Evolutionary conservation across 2,888 invertebrate genomes (phyloP).

Genomic region (Cheilosia grossa): DNA sequence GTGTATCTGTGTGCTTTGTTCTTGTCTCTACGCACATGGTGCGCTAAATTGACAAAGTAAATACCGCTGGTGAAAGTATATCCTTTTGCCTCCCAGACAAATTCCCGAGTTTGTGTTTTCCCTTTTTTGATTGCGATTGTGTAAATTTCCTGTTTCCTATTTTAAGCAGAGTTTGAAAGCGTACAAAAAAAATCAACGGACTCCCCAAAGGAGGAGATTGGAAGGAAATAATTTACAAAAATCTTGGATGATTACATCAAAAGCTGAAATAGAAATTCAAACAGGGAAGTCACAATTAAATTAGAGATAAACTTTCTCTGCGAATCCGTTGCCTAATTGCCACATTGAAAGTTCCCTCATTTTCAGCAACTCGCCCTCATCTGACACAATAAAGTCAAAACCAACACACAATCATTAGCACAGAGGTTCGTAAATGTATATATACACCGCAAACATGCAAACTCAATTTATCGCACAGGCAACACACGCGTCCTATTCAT

Average conservation of each 20-base stretch:
- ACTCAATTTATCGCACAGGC: background rate
- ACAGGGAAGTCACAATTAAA: background rate
- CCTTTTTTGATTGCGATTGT: constrained; percentile 20
- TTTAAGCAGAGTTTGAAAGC: background rate
- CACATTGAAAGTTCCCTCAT: background rate
- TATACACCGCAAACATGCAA: too few species aligned
- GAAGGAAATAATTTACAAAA: background rate
- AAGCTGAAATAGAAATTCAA: background rate
- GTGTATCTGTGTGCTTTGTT: background rate
- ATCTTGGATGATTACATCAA: constrained; percentile 24
- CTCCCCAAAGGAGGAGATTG: background rate
- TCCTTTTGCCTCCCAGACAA: background rate
- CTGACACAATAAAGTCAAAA: background rate
- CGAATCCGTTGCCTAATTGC: background rate
- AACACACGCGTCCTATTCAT: background rate
- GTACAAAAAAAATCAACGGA: background rate
- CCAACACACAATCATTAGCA: background rate
- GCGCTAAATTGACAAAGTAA: constrained; percentile 26
- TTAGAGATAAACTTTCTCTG: background rate
- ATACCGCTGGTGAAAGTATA: constrained; percentile 3
- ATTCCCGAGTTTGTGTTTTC: background rate
- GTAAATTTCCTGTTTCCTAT: constrained; percentile 18
- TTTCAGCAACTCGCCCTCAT: background rate
- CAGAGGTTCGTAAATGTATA: too few species aligned
- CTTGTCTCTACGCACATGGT: constrained; percentile 14